phyloP scores from a whole-genome alignment of 2,797 vertebrate genomes.

The Microtus agrestis region DNA sequence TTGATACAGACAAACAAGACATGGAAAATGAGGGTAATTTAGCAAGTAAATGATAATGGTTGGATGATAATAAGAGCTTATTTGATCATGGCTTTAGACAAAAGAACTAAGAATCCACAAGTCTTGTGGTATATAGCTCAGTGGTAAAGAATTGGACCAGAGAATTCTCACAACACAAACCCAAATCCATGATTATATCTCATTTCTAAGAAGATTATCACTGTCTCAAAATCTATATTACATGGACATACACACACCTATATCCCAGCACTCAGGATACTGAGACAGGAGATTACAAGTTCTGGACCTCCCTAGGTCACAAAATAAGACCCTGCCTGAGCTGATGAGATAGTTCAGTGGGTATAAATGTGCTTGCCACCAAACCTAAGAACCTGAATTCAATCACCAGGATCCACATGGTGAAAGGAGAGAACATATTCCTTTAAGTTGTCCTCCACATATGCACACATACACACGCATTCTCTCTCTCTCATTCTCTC shows the following conservation, averaged over 20 bases:
- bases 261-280: neutral
- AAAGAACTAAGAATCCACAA: neutral
- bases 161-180: slow-evolving; percentile 42
- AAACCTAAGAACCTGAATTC: neutral
- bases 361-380: neutral
- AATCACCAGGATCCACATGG: neutral
- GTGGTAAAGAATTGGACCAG: slow-evolving; percentile 83
- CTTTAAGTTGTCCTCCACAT: neutral
- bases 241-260: neutral
- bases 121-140: slow-evolving; percentile 69
- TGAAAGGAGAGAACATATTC: neutral
- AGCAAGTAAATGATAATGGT: slow-evolving; percentile 29
- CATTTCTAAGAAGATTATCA: slow-evolving; percentile 16
- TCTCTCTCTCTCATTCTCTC: neutral
- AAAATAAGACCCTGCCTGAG: neutral
- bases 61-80: neutral
- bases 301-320: neutral
- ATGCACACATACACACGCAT: neutral
- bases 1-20: slow-evolving; percentile 40
- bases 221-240: neutral
- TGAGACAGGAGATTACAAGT: neutral
- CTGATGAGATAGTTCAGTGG: neutral
- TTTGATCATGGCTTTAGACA: slow-evolving; percentile 49
- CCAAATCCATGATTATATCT: neutral
- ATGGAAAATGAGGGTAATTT: slow-evolving; percentile 37